These are phyloP conservation scores for Orthosia gothica DNA, from an alignment of 2,888 invertebrate genomes.

Conservation along the genomic window DNA sequence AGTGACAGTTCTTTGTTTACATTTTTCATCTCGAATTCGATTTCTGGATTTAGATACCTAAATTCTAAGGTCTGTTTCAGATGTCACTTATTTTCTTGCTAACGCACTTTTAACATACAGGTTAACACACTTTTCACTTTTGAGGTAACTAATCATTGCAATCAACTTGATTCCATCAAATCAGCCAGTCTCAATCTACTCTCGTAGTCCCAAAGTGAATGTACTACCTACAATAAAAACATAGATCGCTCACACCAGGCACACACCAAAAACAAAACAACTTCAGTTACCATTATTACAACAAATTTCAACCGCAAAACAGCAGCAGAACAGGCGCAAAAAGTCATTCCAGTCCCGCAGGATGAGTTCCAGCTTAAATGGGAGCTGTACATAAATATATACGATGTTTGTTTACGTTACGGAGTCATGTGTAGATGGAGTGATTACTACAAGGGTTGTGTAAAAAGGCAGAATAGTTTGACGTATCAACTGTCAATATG, in stretches of 20 bases:
- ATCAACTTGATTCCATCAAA: background rate
- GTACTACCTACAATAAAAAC: background rate
- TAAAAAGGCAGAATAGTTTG: no score
- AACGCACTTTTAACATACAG: no score
- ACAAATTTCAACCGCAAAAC: constrained; percentile 50
- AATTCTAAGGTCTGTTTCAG: no score
- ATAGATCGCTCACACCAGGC: constrained; percentile 4
- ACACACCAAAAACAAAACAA: constrained; percentile 21
- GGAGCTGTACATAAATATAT: constrained; percentile 55
- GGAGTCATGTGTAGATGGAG: constrained; percentile 48
- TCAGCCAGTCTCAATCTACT: no score
- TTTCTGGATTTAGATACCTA: no score
- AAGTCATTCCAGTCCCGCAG: constrained; percentile 51
- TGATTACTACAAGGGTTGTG: constrained; percentile 9
- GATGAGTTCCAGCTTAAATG: constrained; percentile 52
- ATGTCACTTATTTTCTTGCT: no score
- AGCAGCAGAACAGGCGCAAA: constrained; percentile 52
- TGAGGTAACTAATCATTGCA: background rate
- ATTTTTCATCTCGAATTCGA: no score
- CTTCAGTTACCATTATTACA: constrained; percentile 57
- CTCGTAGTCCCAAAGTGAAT: background rate
- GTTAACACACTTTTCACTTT: no score
- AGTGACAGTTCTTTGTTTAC: no score
- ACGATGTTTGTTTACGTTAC: constrained; percentile 40
- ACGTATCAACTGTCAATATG: background rate